Evolutionary conservation across 1,140 invertebrate genomes (phyloP).

Genomic region (Proales similis): DNA sequence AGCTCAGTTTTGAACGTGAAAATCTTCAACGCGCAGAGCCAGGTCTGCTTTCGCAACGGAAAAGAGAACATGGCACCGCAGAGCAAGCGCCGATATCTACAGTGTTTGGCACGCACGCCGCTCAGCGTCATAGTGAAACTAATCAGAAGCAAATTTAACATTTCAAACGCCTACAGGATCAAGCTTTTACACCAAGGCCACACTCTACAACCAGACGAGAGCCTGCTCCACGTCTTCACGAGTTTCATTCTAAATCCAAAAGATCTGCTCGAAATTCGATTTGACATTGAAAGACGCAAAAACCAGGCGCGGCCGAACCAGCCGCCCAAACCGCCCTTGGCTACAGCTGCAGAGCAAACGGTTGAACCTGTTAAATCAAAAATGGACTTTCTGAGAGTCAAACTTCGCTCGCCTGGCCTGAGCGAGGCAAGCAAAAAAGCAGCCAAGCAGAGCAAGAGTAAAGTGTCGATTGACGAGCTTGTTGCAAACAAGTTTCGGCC

Average conservation of each 20-base stretch:
- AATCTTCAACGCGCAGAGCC: neutral
- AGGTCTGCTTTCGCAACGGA: neutral
- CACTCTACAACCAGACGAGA: conserved; percentile 1
- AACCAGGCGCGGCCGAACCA: too few relatives aligned
- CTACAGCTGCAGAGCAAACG: too few relatives aligned
- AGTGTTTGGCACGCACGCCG: conserved; percentile 22
- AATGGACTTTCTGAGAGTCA: too few relatives aligned
- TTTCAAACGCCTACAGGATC: conserved; percentile 22
- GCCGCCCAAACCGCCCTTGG: too few relatives aligned
- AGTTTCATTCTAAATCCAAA: conserved; percentile 14
- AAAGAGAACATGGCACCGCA: conserved; percentile 5
- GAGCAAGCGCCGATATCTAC: neutral
- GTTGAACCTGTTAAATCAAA: too few relatives aligned
- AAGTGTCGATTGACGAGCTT: too few relatives aligned
- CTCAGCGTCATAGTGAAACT: conserved; percentile 1
- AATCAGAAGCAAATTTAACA: conserved; percentile 16
- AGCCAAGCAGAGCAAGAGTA: too few relatives aligned
- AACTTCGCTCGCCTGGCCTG: too few relatives aligned
- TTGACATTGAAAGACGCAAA: conserved; percentile 15
- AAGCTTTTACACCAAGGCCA: conserved; percentile 1
- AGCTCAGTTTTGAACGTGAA: conserved; percentile 4
- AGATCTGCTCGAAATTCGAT: conserved; percentile 16
- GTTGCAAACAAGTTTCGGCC: too few relatives aligned
- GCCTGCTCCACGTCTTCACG: conserved; percentile 13
- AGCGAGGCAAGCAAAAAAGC: too few relatives aligned